These are phyloP conservation scores for Gobius niger DNA, from an alignment of 2,113 vertebrate species.

Conservation along the genomic window DNA sequence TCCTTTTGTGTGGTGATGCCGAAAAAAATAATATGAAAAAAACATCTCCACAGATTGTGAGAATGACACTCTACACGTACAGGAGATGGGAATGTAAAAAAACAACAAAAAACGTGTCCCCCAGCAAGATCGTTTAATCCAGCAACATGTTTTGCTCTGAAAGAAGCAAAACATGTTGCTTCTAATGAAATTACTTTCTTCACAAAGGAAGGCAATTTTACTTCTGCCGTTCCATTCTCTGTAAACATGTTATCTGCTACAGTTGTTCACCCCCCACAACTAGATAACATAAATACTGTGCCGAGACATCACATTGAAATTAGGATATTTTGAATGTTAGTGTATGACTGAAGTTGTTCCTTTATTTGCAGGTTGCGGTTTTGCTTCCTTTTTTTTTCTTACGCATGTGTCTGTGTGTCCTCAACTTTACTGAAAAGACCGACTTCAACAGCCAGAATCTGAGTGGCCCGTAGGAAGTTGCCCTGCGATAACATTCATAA, in stretches of 20 bases:
- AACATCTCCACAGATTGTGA: slow-evolving; percentile 4
- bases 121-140: slow-evolving; percentile 13
- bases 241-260: neutral
- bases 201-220: neutral
- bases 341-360: no score
- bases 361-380: no score
- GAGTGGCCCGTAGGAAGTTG: no score
- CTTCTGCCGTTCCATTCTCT: neutral
- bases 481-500: no score
- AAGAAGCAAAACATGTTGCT: neutral
- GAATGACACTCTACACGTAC: slow-evolving; percentile 4
- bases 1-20: slow-evolving; percentile 11
- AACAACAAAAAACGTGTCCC: neutral
- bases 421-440: no score
- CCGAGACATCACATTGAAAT: no score
- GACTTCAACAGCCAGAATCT: no score
- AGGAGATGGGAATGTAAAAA: slow-evolving; percentile 13
- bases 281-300: no score
- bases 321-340: no score
- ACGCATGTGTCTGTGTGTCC: no score
- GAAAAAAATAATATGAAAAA: slow-evolving; percentile 17
- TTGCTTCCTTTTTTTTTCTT: no score
- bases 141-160: neutral
- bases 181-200: slow-evolving; percentile 14
- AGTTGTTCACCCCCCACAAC: neutral